Evolutionary conservation across 2,888 invertebrate species (phyloP), one percentile per base, ranked within the genome.

Genomic region (Melipona beecheii): DNA sequence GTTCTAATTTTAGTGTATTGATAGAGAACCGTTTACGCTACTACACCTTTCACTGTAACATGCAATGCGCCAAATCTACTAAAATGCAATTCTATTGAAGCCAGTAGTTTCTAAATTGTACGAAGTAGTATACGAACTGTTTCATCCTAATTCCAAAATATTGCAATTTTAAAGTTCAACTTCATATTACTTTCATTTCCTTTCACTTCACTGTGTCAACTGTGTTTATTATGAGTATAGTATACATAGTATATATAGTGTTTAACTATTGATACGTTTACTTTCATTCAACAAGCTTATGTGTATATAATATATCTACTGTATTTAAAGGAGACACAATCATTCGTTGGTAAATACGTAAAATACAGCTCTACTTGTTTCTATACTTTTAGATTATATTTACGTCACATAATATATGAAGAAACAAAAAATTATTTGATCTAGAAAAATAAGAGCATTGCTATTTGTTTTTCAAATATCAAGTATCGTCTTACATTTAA

Each of bases 1-100:
- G 75, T 81, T 86, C 89, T 84, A 90, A 90, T 87, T 89, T 88
- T 87, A 87, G 81, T 73, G 27, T 52, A 50, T 74, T 65, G 77
- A 87, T 75, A 62, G 78, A 68, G 68, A 83, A 56, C 65, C 80
- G 71, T 75, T 75, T 64, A 52, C 54, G 54, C 74, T 68, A 78
- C 58, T 66, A 80, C 73, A 82, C 52, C 76, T 83, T 82, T 68
- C 78, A 43, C 43, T 19, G 75, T 60, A 21, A 21, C 77, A 78
- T 79, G 90, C 84, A 81, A 87, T 86, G 83, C 79, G 85, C 70
- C 81, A 78, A 82, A 84, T 86, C 77, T 81, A 85, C 73, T 71
- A 72, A 83, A 80, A 83, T 88, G 74, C 82, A 78, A 84, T 83
- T 85, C 75, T 50, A 81, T 68, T 4, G 64, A 5, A 49, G 77